A percentile compares a stretch with the other conserved stretches of the same genome.
These are phyloP conservation scores for Catalaphyllia jardinei DNA, from an alignment of 64 coral and sea anemone genomes.

Conservation along the genomic window DNA sequence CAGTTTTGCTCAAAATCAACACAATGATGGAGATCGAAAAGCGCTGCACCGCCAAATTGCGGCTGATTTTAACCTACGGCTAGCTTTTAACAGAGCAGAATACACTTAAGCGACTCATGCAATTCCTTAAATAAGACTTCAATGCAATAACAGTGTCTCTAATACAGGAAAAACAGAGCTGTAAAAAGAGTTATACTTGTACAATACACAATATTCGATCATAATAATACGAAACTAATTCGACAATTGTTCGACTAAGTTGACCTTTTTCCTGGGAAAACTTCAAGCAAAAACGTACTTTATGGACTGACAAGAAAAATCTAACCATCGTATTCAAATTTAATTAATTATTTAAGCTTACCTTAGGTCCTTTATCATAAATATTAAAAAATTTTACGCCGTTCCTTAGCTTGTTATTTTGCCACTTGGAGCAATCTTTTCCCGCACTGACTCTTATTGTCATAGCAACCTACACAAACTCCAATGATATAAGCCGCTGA, in stretches of 20 bases:
- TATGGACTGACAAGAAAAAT: background rate
- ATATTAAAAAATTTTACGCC: conserved; percentile 13
- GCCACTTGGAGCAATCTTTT: background rate
- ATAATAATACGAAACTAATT: background rate
- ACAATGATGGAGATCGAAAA: no score
- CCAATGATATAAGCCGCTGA: background rate
- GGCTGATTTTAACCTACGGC: no score
- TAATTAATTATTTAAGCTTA: conserved; percentile 9
- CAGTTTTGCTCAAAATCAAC: no score
- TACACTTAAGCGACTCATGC: no score
- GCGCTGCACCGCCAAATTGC: no score
- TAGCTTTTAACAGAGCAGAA: no score
- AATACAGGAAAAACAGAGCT: no score
- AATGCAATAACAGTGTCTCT: no score
- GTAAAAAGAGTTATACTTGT: background rate
- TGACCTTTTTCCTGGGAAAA: background rate
- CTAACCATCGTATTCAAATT: background rate
- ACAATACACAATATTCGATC: background rate
- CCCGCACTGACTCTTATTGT: background rate
- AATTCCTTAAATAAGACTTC: no score
- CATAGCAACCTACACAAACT: conserved; percentile 35
- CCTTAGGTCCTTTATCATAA: background rate
- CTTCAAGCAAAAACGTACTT: background rate
- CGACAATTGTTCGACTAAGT: background rate
- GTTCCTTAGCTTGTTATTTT: background rate